Evolutionary conservation across 2,113 vertebrate species (phyloP).

Genomic region (Boulengeromyrus knoepffleri): DNA sequence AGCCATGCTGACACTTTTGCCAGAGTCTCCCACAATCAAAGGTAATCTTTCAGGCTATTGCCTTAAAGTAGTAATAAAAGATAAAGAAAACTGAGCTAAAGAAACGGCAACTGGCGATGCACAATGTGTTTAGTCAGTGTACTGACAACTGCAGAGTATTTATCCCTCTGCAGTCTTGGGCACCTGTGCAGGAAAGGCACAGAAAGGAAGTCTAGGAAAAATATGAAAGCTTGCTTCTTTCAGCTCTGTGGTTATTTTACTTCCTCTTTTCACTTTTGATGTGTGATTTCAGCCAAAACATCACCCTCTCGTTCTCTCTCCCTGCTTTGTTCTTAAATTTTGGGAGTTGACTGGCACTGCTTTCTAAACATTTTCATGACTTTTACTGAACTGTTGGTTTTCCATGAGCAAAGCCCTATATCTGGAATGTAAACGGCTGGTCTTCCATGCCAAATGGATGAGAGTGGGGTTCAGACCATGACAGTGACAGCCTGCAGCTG

Average conservation of each 20-base stretch:
- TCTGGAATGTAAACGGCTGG: neutral
- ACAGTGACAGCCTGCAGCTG: neutral
- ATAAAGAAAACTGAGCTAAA: neutral
- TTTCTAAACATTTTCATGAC: constrained; percentile 5
- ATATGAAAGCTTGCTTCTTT: neutral
- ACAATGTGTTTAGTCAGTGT: neutral
- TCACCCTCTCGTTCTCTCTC: neutral
- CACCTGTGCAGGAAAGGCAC: neutral
- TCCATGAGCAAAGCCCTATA: neutral
- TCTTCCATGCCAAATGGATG: neutral
- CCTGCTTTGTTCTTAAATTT: neutral
- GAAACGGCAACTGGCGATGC: neutral
- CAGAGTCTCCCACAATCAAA: neutral
- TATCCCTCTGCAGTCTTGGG: neutral
- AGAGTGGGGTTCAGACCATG: neutral
- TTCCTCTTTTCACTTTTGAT: neutral
- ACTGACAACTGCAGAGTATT: neutral
- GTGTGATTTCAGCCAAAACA: neutral
- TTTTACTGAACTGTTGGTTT: neutral
- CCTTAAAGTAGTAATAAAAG: neutral
- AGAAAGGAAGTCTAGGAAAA: neutral
- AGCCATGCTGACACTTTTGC: neutral
- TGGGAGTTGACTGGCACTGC: neutral
- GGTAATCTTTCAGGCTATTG: neutral
- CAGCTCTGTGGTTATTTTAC: neutral